These are phyloP conservation scores for Netelia virgata DNA, from an alignment of 2,888 invertebrate genomes.

Conservation along the genomic window DNA sequence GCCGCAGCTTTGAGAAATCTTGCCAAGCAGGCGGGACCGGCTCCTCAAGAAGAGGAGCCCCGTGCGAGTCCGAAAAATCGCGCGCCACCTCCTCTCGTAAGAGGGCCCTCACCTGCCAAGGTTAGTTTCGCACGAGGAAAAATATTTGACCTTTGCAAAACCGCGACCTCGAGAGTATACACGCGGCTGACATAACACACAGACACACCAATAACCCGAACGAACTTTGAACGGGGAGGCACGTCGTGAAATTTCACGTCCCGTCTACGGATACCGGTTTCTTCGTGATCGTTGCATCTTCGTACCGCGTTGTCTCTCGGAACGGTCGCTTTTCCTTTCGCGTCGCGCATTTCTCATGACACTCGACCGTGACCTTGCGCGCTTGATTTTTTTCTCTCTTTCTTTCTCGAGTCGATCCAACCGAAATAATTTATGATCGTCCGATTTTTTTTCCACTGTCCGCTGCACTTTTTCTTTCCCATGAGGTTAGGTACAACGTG, in stretches of 20 bases:
- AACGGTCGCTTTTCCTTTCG: conserved; percentile 7
- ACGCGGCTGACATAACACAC: neutral
- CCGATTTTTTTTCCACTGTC: too few species aligned
- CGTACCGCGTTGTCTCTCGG: conserved; percentile 24
- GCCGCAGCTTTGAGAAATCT: conserved; percentile 96
- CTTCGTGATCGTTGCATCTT: conserved; percentile 35
- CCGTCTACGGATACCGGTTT: conserved; percentile 68
- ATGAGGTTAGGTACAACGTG: too few species aligned
- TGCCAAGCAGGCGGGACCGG: conserved; percentile 95
- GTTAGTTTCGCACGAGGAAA: conserved; percentile 72
- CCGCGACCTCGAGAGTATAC: conserved; percentile 20
- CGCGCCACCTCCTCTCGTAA: conserved; percentile 86
- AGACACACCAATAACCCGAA: conserved; percentile 8
- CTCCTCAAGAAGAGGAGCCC: conserved; percentile 88
- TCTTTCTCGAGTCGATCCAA: neutral
- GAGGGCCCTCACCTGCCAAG: conserved; percentile 83
- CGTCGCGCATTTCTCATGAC: conserved; percentile 63
- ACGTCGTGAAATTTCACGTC: conserved; percentile 41
- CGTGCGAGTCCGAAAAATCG: conserved; percentile 85
- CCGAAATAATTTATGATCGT: neutral
- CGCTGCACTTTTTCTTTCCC: neutral
- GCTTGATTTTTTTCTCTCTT: conserved; percentile 2
- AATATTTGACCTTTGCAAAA: conserved; percentile 33
- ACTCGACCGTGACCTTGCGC: conserved; percentile 49
- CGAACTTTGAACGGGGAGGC: conserved; percentile 64